A percentile compares a stretch with the other conserved stretches of the same genome.
Conservation (phyloP, 2,113 vertebrate species). For the Leptosomus discolor region DNA sequence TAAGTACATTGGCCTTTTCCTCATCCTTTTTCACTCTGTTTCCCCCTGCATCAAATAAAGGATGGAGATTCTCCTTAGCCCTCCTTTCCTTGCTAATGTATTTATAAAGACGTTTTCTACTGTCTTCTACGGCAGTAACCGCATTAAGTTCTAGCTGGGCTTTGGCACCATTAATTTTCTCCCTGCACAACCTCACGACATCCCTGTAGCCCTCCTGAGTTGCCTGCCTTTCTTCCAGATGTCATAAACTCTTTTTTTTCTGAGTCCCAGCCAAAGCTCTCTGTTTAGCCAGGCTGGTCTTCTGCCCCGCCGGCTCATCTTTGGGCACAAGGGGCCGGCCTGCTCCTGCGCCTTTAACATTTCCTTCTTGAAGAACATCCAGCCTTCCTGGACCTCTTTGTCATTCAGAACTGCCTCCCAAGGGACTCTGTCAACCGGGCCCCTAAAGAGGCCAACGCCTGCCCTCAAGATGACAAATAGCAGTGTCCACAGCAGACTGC, state of each 20-base stretch:
- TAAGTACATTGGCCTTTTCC: not conserved
- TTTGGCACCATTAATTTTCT: not conserved
- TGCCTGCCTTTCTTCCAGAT: not conserved
- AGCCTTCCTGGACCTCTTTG: not conserved
- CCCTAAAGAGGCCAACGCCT: not conserved
- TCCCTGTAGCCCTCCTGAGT: not conserved
- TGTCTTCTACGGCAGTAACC: not conserved
- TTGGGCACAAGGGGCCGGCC: not conserved
- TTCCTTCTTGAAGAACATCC: not conserved
- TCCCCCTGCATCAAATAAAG: not conserved
- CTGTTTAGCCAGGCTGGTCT: not conserved
- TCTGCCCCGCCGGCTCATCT: not conserved
- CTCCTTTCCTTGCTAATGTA: not conserved
- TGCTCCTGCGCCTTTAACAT: not conserved
- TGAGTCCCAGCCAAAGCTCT: not conserved
- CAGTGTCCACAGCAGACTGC: not conserved
- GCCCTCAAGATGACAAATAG: not conserved
- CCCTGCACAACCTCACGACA: not conserved
- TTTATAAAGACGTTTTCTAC: not conserved
- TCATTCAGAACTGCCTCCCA: not conserved
- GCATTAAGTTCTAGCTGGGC: not conserved
- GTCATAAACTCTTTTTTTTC: not conserved
- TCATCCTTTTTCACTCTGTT: not conserved
- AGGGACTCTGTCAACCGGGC: not conserved
- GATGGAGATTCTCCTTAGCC: not conserved